Conservation (phyloP, 2,797 vertebrate species). For the Champsocephalus esox region DNA sequence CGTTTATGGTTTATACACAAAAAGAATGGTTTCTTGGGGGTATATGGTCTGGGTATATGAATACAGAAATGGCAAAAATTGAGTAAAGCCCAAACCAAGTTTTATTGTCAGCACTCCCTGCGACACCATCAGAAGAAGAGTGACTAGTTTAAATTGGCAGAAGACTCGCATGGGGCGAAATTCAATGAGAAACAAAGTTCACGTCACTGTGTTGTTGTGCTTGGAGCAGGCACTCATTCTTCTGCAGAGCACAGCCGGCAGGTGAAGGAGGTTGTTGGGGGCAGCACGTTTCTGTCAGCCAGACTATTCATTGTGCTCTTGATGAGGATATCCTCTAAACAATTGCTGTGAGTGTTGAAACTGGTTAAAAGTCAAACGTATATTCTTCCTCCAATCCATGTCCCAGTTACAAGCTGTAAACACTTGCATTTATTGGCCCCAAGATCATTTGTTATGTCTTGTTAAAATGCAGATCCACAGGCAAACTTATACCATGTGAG, state of each 20-base stretch:
- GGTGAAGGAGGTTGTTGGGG: constrained; percentile 51
- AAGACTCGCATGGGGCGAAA: constrained; percentile 5
- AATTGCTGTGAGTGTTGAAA: constrained; percentile 73
- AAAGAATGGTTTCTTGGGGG: neutral
- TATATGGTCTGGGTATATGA: neutral
- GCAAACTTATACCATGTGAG: neutral
- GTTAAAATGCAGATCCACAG: constrained; percentile 22
- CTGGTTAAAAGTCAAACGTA: constrained; percentile 61
- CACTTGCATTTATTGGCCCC: constrained; percentile 37
- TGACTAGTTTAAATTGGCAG: constrained; percentile 26
- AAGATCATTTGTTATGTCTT: constrained; percentile 38
- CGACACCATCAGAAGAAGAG: constrained; percentile 13
- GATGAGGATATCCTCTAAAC: constrained; percentile 79
- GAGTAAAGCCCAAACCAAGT: neutral
- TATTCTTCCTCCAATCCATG: constrained; percentile 59
- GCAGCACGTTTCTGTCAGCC: constrained; percentile 63
- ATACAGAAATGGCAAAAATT: neutral
- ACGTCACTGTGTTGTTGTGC: constrained; percentile 39
- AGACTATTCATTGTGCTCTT: constrained; percentile 73
- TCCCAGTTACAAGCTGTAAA: constrained; percentile 34
- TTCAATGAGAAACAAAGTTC: constrained; percentile 27
- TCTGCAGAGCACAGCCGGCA: constrained; percentile 16
- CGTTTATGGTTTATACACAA: neutral
- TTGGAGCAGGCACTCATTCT: constrained; percentile 28
- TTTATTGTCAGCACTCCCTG: neutral